These are phyloP conservation scores for Leptodirus hochenwartii DNA, from an alignment of 2,888 invertebrate species.

Conservation along the genomic window DNA sequence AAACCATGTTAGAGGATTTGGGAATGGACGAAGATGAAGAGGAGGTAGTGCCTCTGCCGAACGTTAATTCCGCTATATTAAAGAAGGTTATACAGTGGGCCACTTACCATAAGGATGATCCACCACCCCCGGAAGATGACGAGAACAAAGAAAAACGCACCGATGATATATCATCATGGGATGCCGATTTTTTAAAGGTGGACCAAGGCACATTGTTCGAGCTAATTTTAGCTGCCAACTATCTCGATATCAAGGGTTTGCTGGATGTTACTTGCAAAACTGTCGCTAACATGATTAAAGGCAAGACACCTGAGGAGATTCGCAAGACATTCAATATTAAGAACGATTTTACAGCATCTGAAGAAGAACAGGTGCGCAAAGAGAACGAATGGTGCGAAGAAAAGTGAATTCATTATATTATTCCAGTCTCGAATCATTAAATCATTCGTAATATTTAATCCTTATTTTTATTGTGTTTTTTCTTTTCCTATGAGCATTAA, in stretches of 20 bases:
- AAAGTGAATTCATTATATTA: too few species aligned
- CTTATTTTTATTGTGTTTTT: too few species aligned
- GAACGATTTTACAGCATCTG: slow-evolving; percentile 88
- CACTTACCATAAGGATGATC: slow-evolving; percentile 88
- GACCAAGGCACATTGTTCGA: slow-evolving; percentile 95
- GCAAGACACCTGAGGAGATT: slow-evolving; percentile 94
- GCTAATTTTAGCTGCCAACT: slow-evolving; percentile 91
- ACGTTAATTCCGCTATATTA: slow-evolving; percentile 92
- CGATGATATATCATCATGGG: slow-evolving; percentile 98
- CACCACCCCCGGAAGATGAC: slow-evolving; percentile 89
- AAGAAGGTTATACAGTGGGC: slow-evolving; percentile 91
- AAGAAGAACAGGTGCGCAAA: slow-evolving; percentile 95
- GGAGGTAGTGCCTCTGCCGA: slow-evolving; percentile 89
- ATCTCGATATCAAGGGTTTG: slow-evolving; percentile 87
- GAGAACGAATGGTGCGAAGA: slow-evolving; percentile 93
- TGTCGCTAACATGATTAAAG: slow-evolving; percentile 96
- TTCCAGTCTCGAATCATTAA: too few species aligned
- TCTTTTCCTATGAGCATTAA: too few species aligned
- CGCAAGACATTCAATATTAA: slow-evolving; percentile 94
- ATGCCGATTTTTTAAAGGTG: slow-evolving; percentile 96
- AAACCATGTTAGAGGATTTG: slow-evolving; percentile 92
- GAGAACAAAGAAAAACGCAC: slow-evolving; percentile 97
- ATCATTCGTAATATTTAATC: too few species aligned
- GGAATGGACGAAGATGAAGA: slow-evolving; percentile 87
- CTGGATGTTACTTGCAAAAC: slow-evolving; percentile 97